These are phyloP conservation scores for Laothoe populi DNA, from an alignment of 2,888 invertebrate genomes.

Conservation along the genomic window DNA sequence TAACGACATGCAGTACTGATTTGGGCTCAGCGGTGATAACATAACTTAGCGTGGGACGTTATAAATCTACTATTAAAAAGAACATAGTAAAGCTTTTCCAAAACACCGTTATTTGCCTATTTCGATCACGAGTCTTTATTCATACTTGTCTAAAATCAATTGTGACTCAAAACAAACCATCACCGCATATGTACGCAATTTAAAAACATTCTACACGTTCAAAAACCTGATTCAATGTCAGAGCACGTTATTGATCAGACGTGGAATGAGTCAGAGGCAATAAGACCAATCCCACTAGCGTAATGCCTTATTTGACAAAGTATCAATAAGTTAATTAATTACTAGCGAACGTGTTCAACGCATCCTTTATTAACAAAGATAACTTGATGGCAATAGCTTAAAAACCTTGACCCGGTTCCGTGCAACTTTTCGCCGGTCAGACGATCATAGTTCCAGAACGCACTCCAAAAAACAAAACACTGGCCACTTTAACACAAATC, in stretches of 20 bases:
- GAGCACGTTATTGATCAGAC: conserved; percentile 61
- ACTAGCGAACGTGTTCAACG: conserved; percentile 4
- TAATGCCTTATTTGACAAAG: conserved; percentile 47
- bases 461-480: conserved; percentile 27
- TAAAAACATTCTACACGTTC: conserved; percentile 17
- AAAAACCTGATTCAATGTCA: conserved; percentile 54
- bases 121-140: not conserved
- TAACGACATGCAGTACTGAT: conserved; percentile 2
- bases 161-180: conserved; percentile 27
- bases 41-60: not conserved
- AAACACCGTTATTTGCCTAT: conserved; percentile 15
- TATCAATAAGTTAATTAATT: conserved; percentile 35
- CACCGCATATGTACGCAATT: conserved; percentile 12
- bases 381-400: conserved; percentile 21
- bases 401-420: conserved; percentile 31
- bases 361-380: conserved; percentile 23
- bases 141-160: not conserved
- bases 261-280: conserved; percentile 59
- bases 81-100: conserved; percentile 3
- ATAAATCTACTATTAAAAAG: not conserved
- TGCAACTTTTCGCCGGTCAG: conserved; percentile 29
- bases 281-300: conserved; percentile 39
- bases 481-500: conserved; percentile 30
- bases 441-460: conserved; percentile 25
- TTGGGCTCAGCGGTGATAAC: not conserved